Percentiles rank a stretch among this genome's conserved stretches.
Conservation (phyloP, 2,113 vertebrate species). For the Thinocorus orbignyianus region DNA sequence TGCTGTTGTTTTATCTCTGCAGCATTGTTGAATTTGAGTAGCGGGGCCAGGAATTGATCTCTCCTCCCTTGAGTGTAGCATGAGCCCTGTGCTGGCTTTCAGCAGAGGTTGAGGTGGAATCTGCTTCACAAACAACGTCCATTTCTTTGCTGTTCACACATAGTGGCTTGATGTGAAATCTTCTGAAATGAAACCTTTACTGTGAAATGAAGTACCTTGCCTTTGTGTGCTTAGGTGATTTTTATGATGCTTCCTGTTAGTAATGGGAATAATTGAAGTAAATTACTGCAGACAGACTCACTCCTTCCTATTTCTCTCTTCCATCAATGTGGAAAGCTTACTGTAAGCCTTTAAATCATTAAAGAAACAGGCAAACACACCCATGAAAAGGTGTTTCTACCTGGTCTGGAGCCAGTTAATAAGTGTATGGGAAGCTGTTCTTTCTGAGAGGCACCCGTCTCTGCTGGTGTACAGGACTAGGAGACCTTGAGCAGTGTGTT, state of each 20-base stretch:
- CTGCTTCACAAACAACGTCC: neutral
- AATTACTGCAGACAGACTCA: neutral
- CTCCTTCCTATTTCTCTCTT: neutral
- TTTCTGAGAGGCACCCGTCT: neutral
- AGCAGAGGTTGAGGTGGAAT: neutral
- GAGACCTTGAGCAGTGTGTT: rapidly evolving
- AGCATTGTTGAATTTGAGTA: neutral
- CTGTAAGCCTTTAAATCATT: neutral
- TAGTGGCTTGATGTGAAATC: neutral
- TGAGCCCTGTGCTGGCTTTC: neutral
- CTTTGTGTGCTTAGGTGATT: neutral
- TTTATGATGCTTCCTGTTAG: neutral
- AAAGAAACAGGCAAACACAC: neutral
- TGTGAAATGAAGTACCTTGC: neutral
- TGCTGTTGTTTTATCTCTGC: constrained; percentile 15
- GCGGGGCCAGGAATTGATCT: neutral
- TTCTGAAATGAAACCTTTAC: neutral
- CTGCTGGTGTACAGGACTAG: neutral
- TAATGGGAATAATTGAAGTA: neutral
- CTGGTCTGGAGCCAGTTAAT: neutral
- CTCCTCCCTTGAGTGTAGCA: rapidly evolving
- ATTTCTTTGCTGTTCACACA: neutral
- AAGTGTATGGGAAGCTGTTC: neutral
- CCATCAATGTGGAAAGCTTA: neutral
- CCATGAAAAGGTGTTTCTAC: neutral